Percentiles rank a stretch among this genome's conserved stretches.
These are phyloP conservation scores for Habropoda laboriosa DNA, from an alignment of 1,140 invertebrate species.

Conservation along the genomic window DNA sequence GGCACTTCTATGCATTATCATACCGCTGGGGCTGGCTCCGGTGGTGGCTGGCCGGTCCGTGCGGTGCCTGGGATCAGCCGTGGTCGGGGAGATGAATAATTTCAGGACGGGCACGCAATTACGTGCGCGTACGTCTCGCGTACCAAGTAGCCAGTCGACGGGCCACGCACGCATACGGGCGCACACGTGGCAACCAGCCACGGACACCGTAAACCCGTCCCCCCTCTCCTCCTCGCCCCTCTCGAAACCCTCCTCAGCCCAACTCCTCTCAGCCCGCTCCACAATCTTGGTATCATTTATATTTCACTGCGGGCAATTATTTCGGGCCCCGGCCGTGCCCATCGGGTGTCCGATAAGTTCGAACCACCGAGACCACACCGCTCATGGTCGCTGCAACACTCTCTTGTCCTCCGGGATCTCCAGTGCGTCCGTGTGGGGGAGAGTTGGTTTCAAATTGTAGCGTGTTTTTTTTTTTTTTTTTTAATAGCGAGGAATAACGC, in stretches of 20 bases:
- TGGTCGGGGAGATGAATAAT: constrained; percentile 80
- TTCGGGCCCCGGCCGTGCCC: constrained; percentile 73
- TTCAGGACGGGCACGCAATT: constrained; percentile 81
- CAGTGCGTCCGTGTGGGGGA: too few relatives aligned
- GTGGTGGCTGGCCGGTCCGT: constrained; percentile 54
- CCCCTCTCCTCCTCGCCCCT: too few relatives aligned
- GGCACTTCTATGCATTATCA: constrained; percentile 82
- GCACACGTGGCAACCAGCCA: constrained; percentile 42
- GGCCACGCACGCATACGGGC: constrained; percentile 51
- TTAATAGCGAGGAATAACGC: too few relatives aligned
- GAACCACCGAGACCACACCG: constrained; percentile 47
- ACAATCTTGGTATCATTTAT: constrained; percentile 78
- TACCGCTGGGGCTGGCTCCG: constrained; percentile 71
- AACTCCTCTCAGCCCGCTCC: constrained; percentile 59
- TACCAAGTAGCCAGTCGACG: constrained; percentile 78
- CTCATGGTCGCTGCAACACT: constrained; percentile 33
- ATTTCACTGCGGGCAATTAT: constrained; percentile 78
- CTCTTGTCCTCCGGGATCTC: not conserved
- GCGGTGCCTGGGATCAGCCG: constrained; percentile 67
- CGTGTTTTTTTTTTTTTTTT: too few relatives aligned
- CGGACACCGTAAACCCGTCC: constrained; percentile 50
- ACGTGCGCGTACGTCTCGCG: constrained; percentile 80
- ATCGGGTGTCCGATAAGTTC: constrained; percentile 71
- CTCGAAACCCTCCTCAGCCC: too few relatives aligned
- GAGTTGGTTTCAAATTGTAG: too few relatives aligned